These are phyloP conservation scores for Triplophysa siluroides DNA, from an alignment of 2,113 vertebrate genomes.

Conservation along the genomic window DNA sequence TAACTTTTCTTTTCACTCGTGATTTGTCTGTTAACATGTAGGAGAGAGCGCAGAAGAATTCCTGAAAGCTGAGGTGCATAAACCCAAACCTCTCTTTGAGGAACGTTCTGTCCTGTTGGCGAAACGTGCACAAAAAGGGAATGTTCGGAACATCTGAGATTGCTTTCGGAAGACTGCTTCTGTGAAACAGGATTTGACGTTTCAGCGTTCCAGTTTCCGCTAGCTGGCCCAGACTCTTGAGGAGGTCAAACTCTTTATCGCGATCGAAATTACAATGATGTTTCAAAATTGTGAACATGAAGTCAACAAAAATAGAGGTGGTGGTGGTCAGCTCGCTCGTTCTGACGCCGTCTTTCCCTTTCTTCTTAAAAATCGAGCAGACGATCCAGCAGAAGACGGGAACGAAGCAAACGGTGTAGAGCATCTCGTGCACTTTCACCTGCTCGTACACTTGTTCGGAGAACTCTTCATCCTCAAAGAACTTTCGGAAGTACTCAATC, in stretches of 20 bases:
- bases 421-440: constrained; percentile 33
- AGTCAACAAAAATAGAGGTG: constrained; percentile 47
- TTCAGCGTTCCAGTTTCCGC: constrained; percentile 32
- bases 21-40: constrained; percentile 21
- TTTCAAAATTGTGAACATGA: constrained; percentile 43
- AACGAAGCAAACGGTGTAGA: constrained; percentile 43
- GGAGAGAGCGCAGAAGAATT: constrained; percentile 60
- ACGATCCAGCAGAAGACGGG: constrained; percentile 53
- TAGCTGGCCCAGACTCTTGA: constrained; percentile 35
- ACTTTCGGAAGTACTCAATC: constrained; percentile 41
- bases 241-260: background rate
- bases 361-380: constrained; percentile 42
- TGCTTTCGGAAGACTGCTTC: background rate
- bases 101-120: constrained; percentile 30
- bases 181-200: constrained; percentile 32
- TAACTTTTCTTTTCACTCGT: background rate
- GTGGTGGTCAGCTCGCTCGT: constrained; percentile 27
- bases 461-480: constrained; percentile 25
- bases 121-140: constrained; percentile 27
- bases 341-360: background rate
- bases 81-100: constrained; percentile 52
- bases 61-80: constrained; percentile 57
- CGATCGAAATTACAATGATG: constrained; percentile 37
- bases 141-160: background rate
- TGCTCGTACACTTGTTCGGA: constrained; percentile 13